phyloP scores from a whole-genome alignment of 35 echinoderm and acorn worm species.

The Eucidaris tribuloides region DNA sequence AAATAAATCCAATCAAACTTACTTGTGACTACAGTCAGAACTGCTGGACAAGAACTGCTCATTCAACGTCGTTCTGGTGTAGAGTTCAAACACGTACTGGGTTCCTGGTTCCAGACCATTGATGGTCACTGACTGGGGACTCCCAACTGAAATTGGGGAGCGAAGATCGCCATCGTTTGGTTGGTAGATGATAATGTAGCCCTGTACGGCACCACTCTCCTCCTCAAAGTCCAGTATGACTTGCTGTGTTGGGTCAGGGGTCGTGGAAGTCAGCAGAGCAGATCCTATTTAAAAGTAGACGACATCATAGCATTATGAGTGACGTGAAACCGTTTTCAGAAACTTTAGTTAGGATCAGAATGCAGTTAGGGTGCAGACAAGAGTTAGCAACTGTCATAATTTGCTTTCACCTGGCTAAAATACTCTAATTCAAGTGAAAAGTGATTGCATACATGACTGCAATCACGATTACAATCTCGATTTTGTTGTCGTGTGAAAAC shows the following conservation, averaged over 20 bases:
- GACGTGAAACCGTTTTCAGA: no score
- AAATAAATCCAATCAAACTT: no score
- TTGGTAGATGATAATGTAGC: background rate
- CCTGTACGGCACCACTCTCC: background rate
- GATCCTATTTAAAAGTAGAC: no score
- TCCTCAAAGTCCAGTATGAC: background rate
- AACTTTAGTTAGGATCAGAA: no score
- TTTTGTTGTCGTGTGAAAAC: no score
- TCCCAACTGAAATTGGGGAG: background rate
- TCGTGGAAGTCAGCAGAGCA: background rate
- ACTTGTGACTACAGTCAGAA: background rate
- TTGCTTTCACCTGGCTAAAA: no score
- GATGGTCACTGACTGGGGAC: background rate
- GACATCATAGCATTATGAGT: no score
- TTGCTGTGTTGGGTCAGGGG: background rate
- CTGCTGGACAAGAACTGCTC: background rate
- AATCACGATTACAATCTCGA: no score
- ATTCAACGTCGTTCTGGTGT: background rate
- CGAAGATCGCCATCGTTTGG: background rate
- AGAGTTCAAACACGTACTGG: conserved; percentile 20
- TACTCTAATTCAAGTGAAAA: no score
- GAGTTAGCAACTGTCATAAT: no score
- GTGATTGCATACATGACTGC: no score
- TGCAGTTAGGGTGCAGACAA: no score
- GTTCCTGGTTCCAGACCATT: conserved; percentile 27